Base-by-base conservation (phyloP, 2,113 vertebrate species). In the Eptesicus fuscus region DNA sequence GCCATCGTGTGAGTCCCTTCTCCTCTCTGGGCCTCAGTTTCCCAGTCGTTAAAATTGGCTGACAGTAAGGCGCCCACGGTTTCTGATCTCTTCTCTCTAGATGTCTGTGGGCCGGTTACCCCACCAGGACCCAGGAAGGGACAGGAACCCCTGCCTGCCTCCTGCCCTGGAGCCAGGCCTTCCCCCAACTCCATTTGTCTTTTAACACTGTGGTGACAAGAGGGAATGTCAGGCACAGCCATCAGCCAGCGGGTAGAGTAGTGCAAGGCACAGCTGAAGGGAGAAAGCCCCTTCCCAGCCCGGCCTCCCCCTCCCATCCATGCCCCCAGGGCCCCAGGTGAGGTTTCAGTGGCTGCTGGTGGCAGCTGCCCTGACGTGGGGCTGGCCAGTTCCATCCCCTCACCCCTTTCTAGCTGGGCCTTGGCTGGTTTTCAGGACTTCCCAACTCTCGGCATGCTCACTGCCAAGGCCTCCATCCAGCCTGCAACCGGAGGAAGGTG, bases 121-220 rank as follows among this genome's bases (percentile, higher is more conserved):
- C 5, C 12, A 23, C 23, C 71, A 61, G 61, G 69, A 80, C 67
- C 9, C 23, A 67, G 86, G 59, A 85, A 30, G 56, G 56, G 16
- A 61, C 28, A 82, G 9, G 28, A 61, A 30, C 17, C 9, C 25
- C 79, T 63, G 53, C 35, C 51, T 44, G 71, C 59, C 53, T 93
- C 56, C 49, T 56, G 61, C 51, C 83, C 82, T 63, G 18, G 13
- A 95, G 71, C 70, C 93, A 47, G 71, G n/a, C 80, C 91, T 93
- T 88, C 77, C 78, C 44, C 53, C 61, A 74, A 40, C 30, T 71
- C 42, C 37, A 7, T 56, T 56, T 37, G 53, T 79, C 80, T 91
- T 89, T 90, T 92, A 74, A 87, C 71, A 77, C 83, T 44, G 35
- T 67, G 76, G 83, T 93, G 92, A 90, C 73, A 85, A 92, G 83